Conservation (phyloP, 2,113 vertebrate species). For the Oryzias curvinotus region DNA sequence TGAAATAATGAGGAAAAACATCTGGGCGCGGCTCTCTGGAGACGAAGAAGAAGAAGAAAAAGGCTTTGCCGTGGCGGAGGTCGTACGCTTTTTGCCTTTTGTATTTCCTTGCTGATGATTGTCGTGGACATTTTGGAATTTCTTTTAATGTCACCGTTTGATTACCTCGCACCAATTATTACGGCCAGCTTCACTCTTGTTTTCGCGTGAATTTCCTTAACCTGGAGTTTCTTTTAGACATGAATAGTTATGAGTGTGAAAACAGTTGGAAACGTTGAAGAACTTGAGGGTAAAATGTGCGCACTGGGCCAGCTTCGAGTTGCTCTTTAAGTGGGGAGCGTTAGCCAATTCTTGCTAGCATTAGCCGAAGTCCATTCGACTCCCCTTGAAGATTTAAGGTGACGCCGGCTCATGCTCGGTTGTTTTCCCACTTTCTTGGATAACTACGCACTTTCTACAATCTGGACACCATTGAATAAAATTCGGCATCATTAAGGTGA, state of each 20-base stretch:
- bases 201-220: background rate
- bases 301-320: constrained; percentile 40
- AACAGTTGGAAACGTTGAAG: constrained; percentile 25
- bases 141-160: constrained; percentile 42
- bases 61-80: constrained; percentile 43
- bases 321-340: constrained; percentile 46
- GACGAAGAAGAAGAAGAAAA: constrained; percentile 19
- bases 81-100: constrained; percentile 69
- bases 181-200: background rate
- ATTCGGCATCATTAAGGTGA: constrained; percentile 40
- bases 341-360: constrained; percentile 55
- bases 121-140: constrained; percentile 76
- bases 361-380: constrained; percentile 25
- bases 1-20: constrained; percentile 54
- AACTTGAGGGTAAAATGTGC: constrained; percentile 51
- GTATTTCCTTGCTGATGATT: constrained; percentile 71
- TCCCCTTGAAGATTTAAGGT: background rate
- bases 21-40: constrained; percentile 61
- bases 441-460: background rate
- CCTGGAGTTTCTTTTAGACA: background rate
- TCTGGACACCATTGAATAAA: constrained; percentile 26
- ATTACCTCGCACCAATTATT: constrained; percentile 6
- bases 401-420: constrained; percentile 23
- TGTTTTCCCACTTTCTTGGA: background rate
- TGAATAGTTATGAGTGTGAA: constrained; percentile 14